Base-by-base conservation (phyloP, 1,140 invertebrate species). In the Papilio polytes region DNA sequence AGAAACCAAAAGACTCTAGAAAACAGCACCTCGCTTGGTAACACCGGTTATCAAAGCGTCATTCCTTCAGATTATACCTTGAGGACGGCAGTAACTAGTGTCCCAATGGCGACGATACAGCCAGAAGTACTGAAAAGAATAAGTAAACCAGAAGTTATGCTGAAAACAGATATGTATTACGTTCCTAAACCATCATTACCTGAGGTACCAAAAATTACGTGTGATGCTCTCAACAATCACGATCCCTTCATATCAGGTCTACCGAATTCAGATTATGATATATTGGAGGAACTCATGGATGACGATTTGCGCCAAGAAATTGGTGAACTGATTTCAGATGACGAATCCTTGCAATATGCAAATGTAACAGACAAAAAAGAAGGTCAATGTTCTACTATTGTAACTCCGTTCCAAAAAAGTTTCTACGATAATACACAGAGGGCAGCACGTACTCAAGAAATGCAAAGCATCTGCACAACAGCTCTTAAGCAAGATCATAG, bases 261-360 rank as follows among this genome's bases (percentile, higher is more conserved):
- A 84, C 87, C 81, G 0, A 92, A 90, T 84, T 90, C 91, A 15
- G 93, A 94, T 78, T 94, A 92, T 80, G 92, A 94, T 82, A 80
- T 94, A 18, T 81, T 95, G 84, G 92, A 92, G 56, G 94, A 94
- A 84, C 84, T 94, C 63, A 93, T 95, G 87, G 93, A 94, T 81
- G 92, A 94, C 80, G 94, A 94, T 44, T 82, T 95, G 46, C 86
- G 91, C 15, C 87, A 91, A 87, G 94, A 95, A 90, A 92, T 95
- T n/a, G 89, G 91, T 0, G 94, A 95, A 83, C 74, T 92, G 22
- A 88, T 86, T 51, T 91, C 89, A 31, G 93, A 94, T 82, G 93
- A 94, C n/a, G 91, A 94, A 83, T 74, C 70, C 10, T 63, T 44
- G 15, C 18, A 78, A 18, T 36, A 36, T 66, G 15, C 56, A 44